These are phyloP conservation scores for Plagodis dolabraria DNA, from an alignment of 2,888 invertebrate species.

Conservation along the genomic window DNA sequence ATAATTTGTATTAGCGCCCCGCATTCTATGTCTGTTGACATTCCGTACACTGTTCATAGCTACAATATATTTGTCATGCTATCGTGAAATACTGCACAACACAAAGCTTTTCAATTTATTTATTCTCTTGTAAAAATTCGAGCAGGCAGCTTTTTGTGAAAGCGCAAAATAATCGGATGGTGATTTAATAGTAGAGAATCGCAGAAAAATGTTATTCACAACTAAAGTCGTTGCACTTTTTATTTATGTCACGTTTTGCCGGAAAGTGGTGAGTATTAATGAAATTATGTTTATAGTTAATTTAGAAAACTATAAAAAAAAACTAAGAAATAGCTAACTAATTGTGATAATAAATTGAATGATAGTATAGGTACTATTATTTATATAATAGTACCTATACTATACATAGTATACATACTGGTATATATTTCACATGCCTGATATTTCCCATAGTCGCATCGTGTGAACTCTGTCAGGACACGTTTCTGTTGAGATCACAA, in stretches of 20 bases:
- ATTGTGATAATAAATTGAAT: no score
- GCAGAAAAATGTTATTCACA: conserved; percentile 32
- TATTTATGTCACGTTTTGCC: conserved; percentile 21
- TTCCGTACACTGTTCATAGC: conserved; percentile 2
- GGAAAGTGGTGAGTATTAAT: conserved; percentile 27
- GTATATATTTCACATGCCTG: no score
- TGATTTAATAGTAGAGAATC: conserved; percentile 24
- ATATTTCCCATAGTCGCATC: no score
- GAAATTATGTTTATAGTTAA: background rate
- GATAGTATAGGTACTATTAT: no score
- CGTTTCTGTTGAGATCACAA: no score
- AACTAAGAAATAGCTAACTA: no score
- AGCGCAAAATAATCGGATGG: conserved; percentile 30
- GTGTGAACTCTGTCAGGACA: no score
- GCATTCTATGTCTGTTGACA: background rate
- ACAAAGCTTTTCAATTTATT: conserved; percentile 27
- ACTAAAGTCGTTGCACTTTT: conserved; percentile 22
- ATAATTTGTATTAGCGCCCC: background rate
- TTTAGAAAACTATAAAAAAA: background rate
- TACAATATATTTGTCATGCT: conserved; percentile 29
- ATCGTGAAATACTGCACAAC: conserved; percentile 29
- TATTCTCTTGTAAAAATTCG: conserved; percentile 24
- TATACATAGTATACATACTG: no score
- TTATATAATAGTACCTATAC: no score
- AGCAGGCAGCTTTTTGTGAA: conserved; percentile 31